Evolutionary conservation across 2,797 vertebrate species (phyloP).

Genomic region (Adrianichthys oophorus): DNA sequence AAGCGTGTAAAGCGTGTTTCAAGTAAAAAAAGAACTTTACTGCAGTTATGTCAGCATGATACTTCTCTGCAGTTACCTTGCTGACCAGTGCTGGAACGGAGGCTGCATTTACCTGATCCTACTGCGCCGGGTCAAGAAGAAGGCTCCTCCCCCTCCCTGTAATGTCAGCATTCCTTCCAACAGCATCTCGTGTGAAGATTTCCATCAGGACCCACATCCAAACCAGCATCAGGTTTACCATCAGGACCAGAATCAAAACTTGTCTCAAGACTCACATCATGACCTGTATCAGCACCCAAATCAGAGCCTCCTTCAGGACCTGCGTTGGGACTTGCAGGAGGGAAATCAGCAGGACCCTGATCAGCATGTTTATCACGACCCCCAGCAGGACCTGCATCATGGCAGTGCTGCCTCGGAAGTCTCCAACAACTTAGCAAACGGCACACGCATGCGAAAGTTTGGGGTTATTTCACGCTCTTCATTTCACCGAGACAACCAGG

Average conservation of each 20-base stretch:
- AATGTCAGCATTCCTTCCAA: conserved; percentile 53
- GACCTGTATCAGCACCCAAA: not conserved
- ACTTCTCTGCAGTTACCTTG: conserved; percentile 85
- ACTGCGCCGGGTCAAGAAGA: conserved; percentile 93
- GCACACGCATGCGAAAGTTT: conserved; percentile 89
- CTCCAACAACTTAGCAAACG: conserved; percentile 70
- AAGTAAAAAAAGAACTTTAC: not conserved
- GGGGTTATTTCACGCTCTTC: conserved; percentile 88
- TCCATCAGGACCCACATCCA: conserved; percentile 52
- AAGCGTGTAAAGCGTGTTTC: too few species aligned
- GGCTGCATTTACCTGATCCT: conserved; percentile 96
- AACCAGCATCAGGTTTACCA: conserved; percentile 47
- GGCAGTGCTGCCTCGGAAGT: conserved; percentile 60
- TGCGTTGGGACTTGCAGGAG: too few species aligned
- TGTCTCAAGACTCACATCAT: conserved; percentile 55
- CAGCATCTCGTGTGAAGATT: conserved; percentile 40
- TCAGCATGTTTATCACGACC: too few species aligned
- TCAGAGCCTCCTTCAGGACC: too few species aligned
- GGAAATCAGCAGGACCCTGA: not conserved
- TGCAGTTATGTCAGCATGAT: not conserved
- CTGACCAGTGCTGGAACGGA: conserved; percentile 97
- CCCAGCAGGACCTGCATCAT: not conserved
- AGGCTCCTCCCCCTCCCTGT: conserved; percentile 87
- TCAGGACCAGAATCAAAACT: conserved; percentile 33
- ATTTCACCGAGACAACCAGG: conserved; percentile 68